Percentiles rank a stretch among this genome's conserved stretches.
Evolutionary conservation across 2,797 vertebrate species (phyloP).

Genomic region (Micropoecilia bifurca): DNA sequence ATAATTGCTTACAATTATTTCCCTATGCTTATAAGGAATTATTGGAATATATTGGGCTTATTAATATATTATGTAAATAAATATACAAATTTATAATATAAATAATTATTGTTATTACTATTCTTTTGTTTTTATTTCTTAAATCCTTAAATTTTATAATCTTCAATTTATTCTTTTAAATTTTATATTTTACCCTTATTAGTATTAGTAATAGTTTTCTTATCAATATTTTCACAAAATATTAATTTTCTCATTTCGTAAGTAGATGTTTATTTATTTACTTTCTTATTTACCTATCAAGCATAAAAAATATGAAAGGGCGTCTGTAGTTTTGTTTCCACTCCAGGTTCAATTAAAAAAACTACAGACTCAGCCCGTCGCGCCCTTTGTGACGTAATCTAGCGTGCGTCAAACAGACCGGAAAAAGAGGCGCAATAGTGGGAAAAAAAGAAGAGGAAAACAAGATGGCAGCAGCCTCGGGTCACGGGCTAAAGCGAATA

Average conservation of each 20-base stretch:
- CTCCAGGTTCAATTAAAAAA: not conserved
- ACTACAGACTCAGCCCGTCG: constrained; percentile 35
- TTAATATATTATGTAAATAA: not conserved
- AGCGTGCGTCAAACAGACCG: constrained; percentile 8
- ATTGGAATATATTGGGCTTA: not conserved
- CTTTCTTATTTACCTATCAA: not conserved
- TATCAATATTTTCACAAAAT: not conserved
- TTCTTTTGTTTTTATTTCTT: not conserved
- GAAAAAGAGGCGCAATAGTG: not conserved
- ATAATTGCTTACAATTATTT: too few relatives aligned
- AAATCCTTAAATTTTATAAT: not conserved
- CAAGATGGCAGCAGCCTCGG: constrained; percentile 82
- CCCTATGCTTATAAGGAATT: too few relatives aligned
- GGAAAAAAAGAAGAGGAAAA: constrained; percentile 33
- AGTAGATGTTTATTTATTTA: not conserved
- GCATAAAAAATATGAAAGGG: not conserved
- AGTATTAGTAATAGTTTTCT: not conserved
- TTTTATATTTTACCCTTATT: not conserved
- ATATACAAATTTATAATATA: not conserved
- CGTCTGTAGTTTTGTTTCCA: not conserved
- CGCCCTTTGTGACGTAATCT: constrained; percentile 51
- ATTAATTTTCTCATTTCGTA: not conserved
- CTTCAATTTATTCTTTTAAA: not conserved
- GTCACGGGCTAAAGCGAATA: constrained; percentile 79
- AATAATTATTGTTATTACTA: not conserved